Conservation (phyloP, 2,888 invertebrate genomes). For the Gymnoscelis rufifasciata region DNA sequence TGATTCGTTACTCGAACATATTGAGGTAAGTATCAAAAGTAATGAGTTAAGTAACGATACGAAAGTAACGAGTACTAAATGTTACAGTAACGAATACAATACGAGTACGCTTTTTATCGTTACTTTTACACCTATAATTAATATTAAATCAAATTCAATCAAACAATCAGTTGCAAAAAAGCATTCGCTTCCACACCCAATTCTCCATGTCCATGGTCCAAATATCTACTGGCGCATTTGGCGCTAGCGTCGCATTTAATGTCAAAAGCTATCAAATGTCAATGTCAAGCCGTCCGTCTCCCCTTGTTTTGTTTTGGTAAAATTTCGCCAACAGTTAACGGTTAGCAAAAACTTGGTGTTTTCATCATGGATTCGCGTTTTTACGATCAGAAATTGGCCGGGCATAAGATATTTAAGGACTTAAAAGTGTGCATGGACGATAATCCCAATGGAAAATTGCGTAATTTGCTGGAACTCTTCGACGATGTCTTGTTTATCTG, state of each 20-base stretch:
- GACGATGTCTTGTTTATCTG: slow-evolving; percentile 84
- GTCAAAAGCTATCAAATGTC: not conserved
- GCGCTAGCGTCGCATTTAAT: not conserved
- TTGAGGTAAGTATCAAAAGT: too few relatives aligned
- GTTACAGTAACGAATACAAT: too few relatives aligned
- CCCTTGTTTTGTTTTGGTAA: slow-evolving; percentile 4
- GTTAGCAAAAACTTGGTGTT: not conserved
- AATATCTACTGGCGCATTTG: not conserved
- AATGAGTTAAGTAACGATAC: too few relatives aligned
- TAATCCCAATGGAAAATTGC: slow-evolving; percentile 74
- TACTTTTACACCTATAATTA: too few relatives aligned
- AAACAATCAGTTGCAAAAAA: too few relatives aligned
- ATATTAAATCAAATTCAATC: too few relatives aligned
- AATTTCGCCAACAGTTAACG: not conserved
- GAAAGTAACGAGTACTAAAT: too few relatives aligned
- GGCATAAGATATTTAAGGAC: slow-evolving; percentile 80
- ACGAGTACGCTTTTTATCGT: too few relatives aligned
- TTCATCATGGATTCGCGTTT: slow-evolving; percentile 77
- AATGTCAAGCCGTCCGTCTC: not conserved
- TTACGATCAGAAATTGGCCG: slow-evolving; percentile 79
- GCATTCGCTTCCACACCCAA: too few relatives aligned
- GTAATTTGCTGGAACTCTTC: slow-evolving; percentile 81
- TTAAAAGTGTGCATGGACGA: slow-evolving; percentile 76
- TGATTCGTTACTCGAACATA: too few relatives aligned
- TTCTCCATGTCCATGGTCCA: too few relatives aligned